Evolutionary conservation across 2,113 vertebrate species (phyloP), one percentile per base, ranked within the genome.

Genomic region (Pteronura brasiliensis): DNA sequence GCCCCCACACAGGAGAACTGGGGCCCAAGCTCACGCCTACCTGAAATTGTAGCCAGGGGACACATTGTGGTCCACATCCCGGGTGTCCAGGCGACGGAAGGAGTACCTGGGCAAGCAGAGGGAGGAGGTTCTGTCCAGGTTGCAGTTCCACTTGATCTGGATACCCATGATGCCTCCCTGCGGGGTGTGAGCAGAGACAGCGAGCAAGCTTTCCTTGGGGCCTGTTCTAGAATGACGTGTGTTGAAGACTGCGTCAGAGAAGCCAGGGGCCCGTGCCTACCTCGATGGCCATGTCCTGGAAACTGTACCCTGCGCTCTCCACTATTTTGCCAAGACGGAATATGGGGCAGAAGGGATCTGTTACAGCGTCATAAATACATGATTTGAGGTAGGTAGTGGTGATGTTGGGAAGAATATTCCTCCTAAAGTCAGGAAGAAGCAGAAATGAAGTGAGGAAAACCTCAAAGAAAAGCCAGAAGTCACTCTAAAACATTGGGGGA

Each of bases 11-110:
- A 14, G 0, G n/a, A 77, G 79, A 21, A 42, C 12, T 0, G 1
- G 34, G 47, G 14, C 17, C 71, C 29, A n/a, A 6, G 61, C 20
- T 29, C 47, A 10, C 1, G 15, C 1, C 52, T 96, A 99, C 99
- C 99, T 99, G 98, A 99, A 99, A 97, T 99, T 99, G 98, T 99
- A 99, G 96, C 99, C 99, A 0, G 99, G 99, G 0, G 99, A 99
- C 65, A 99, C 98, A 0, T 98, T 99, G 95, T 99, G 99, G 52
- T 95, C 93, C 0, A 93, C 14, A 74, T 99, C 97, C 93, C 98
- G 99, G 97, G 97, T 99, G 98, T 99, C 99, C 0, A 99, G 98
- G 88, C 99, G 99, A 2, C 98, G 98, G 98, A 99, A 99, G 97
- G 98, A 99, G 79, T 99, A 99, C 47, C 98, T 98, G 8, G 99